Evolutionary conservation across 2,888 invertebrate genomes (phyloP), one percentile per base, ranked within the genome.

Genomic region (Balanococcus diminutus): DNA sequence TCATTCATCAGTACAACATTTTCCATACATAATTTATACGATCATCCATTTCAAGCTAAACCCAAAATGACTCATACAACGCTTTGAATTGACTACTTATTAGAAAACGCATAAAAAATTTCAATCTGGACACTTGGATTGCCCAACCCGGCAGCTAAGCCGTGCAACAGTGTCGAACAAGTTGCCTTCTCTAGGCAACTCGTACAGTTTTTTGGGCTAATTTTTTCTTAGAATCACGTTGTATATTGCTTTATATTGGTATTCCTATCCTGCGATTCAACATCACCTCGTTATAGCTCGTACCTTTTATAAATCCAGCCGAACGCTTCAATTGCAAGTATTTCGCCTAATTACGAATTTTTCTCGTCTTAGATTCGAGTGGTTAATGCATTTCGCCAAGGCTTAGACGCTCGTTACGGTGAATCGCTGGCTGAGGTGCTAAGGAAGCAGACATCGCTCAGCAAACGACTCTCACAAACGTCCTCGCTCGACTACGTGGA

Each of bases 301-400:
- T 67, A 67, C 28, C 67, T 67, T 19, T 67, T 16, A 4, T 28
- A 28, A 1, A 56, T 22, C 1, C n/a, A 6, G 22, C 22, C 22
- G 19, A 19, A 4, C 8, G 2, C 22, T 56, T 0, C 9, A 19
- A 19, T n/a, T n/a, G n/a, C n/a, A n/a, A n/a, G n/a, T n/a, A 56
- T 56, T 1, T 56, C 9, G 11, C 4, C 56, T 56, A 56, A 67
- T 28, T 28, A 31, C 1, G 2, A 3, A n/a, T 67, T 67, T 28
- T 36, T 79, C 28, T 36, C 90, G 91, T 93, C 93, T 92, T 95
- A 99, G 99, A 99, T 99, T 92, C 98, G 99, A 93, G 99, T 99
- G 93, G 98, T 99, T 92, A 99, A 99, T 93, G 99, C 99, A 93
- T 99, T 99, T 94, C 98, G 99, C 92, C 98, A 98, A 94, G 98